Base-by-base conservation (phyloP, 1,140 invertebrate genomes). In the Nasonia longicornis region DNA sequence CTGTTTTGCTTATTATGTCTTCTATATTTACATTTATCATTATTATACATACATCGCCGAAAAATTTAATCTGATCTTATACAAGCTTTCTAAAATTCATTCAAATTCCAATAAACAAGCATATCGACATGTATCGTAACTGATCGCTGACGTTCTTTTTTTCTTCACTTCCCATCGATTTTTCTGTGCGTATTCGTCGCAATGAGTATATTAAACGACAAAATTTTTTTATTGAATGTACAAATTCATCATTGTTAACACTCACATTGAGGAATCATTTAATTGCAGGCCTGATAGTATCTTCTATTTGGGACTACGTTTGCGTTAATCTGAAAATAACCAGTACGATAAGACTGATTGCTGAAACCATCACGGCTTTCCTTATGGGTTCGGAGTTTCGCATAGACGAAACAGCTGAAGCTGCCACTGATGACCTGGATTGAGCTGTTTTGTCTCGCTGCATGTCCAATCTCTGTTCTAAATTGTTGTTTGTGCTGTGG, bases 371-470 rank as follows among this genome's bases (percentile, higher is more conserved):
- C 2, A 71, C 64, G 29, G 31, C 22, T 14, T 77, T 77, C 63
- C 12, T 45, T 7, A 10, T 35, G 14, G 67, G 22, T 11, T n/a
- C 52, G 2, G 45, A 4, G 42, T 2, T 7, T 10, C 31, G 16
- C 29, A 20, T 69, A n/a, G 63, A 71, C 26, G 74, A 71, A 26
- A 48, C 31, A 3, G 80, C 45, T 31, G 80, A 76, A 20, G 70
- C 73, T 0, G 74, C 29, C 2, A 45, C 20, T n/a, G 89, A 89
- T 14, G 89, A 90, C 86, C 90, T 89, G 74, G 89, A 91, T 77
- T 90, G 89, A 12, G 89, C 86, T 35, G 89, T 89, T 81, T 90
- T 90, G 78, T 90, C 89, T 67, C 86, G 86, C 83, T 89, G 85
- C n/a, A 74, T 48, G 35, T 84, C 83, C 31, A 82, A 67, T 64